Base-by-base conservation (phyloP, 2,797 vertebrate genomes). In the Clarias pachynema region DNA sequence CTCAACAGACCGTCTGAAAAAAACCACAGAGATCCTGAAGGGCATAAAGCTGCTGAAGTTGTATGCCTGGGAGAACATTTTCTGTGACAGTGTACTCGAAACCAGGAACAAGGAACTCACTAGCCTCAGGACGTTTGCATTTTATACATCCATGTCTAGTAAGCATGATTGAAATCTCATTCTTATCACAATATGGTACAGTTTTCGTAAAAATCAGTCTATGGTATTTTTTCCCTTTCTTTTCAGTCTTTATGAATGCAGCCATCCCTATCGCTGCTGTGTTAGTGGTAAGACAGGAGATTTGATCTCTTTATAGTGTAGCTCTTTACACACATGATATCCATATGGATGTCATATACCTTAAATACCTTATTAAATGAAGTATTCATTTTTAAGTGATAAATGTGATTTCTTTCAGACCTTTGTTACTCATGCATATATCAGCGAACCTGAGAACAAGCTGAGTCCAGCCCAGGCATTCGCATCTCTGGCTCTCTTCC, bases 131-230 rank as follows among this genome's bases (percentile, higher is more conserved):
- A 98, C 97, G 8, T 99, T 99, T 65, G 98, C 98, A 0, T 96
- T 99, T 87, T 98, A 98, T 90, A 99, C 98, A 0, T 99, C 98
- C 2, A 95, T 99, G 92, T 99, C 98, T 84, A 99, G 98, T 99
- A 95, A 95, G 97, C 85, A 22, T 49, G 0, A 16, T 49, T 68
- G 26, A 31, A 26, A 49, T 63, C 22, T 70, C 8, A 59, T n/a
- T 40, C 37, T 72, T 12, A n/a, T 37, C 5, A 15, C 29, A 57
- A 53, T 22, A 49, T n/a, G 18, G 18, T 3, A 37, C 29, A 73
- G 2, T 9, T 22, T 8, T n/a, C 37, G 3, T 22, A 12, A 29
- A 79, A 49, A 20, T 2, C 14, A 4, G 22, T 62, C 31, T 60
- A 6, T 37, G 4, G 69, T 34, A 84, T 24, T 89, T 4, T 91